phyloP scores from a whole-genome alignment of 1,140 invertebrate genomes.

The Drosophila pallidifrons region DNA sequence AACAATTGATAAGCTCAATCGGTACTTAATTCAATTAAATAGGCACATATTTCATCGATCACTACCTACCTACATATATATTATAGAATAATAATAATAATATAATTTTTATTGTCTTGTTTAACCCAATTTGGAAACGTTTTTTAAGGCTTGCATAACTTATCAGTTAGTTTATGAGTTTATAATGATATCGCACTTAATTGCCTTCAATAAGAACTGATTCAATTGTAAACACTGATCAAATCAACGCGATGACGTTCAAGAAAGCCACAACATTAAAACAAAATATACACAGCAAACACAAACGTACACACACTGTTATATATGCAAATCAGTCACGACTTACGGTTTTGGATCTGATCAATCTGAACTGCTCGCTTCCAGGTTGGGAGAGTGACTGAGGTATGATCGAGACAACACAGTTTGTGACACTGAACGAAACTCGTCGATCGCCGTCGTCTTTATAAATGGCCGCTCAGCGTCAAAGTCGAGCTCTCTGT shows the following conservation, averaged over 20 bases:
- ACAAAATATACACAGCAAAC: neutral
- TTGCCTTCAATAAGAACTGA: neutral
- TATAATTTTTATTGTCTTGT: neutral
- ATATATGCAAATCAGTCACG: slow-evolving; percentile 4
- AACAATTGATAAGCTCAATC: slow-evolving; percentile 45
- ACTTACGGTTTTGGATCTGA: slow-evolving; percentile 48
- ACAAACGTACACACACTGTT: neutral
- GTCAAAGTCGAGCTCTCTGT: slow-evolving; percentile 23
- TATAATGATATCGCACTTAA: slow-evolving; percentile 16
- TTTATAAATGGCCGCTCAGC: slow-evolving; percentile 66
- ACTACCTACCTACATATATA: neutral
- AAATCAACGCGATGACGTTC: neutral
- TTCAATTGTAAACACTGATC: slow-evolving; percentile 18
- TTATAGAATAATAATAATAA: too few species aligned
- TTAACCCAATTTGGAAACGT: slow-evolving; percentile 1
- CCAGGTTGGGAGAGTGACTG: slow-evolving; percentile 20
- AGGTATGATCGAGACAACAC: slow-evolving; percentile 43
- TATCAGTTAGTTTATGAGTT: slow-evolving; percentile 20
- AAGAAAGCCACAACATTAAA: neutral
- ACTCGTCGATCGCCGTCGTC: slow-evolving; percentile 51
- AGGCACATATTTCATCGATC: neutral
- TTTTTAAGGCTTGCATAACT: neutral
- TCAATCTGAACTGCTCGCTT: slow-evolving; percentile 44
- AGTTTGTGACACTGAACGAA: slow-evolving; percentile 68
- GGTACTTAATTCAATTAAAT: slow-evolving; percentile 21